phyloP scores from a whole-genome alignment of 2,113 vertebrate genomes.

The Ammodytes marinus region DNA sequence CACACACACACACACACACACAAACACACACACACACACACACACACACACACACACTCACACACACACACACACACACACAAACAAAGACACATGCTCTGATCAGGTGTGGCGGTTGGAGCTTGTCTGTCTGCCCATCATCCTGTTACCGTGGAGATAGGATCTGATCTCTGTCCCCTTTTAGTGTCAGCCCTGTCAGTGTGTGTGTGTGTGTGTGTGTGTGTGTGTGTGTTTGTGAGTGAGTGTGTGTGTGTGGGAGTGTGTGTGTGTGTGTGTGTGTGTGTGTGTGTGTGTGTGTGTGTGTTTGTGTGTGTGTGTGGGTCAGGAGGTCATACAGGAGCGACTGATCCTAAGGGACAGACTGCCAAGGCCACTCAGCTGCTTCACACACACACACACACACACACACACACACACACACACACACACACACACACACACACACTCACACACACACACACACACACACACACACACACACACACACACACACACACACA shows the following conservation, averaged over 20 bases:
- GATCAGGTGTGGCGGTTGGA: slow-evolving; percentile 80
- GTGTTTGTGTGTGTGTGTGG: slow-evolving; percentile 54
- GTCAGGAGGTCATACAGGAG: slow-evolving; percentile 76
- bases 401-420: slow-evolving; percentile 43
- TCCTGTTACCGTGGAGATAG: slow-evolving; percentile 71
- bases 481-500: slow-evolving; percentile 19
- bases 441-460: slow-evolving; percentile 15
- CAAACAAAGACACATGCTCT: slow-evolving; percentile 19
- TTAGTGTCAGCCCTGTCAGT: slow-evolving; percentile 74
- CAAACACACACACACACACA: neutral
- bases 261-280: slow-evolving; percentile 24
- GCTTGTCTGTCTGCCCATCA: slow-evolving; percentile 78
- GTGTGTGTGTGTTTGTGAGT: neutral
- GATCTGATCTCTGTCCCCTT: slow-evolving; percentile 81
- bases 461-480: slow-evolving; percentile 19
- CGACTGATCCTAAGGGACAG: slow-evolving; percentile 79
- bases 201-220: slow-evolving; percentile 9
- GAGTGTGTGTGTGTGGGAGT: slow-evolving; percentile 57
- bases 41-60: too few species aligned
- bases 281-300: slow-evolving; percentile 21
- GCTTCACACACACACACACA: slow-evolving; percentile 30
- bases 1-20: neutral
- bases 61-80: too few species aligned
- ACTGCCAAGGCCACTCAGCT: slow-evolving; percentile 82
- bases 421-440: slow-evolving; percentile 21